Percentiles rank a stretch among this genome's conserved stretches.
phyloP scores from a whole-genome alignment of 2,797 vertebrate genomes.

The Staurois parvus region DNA sequence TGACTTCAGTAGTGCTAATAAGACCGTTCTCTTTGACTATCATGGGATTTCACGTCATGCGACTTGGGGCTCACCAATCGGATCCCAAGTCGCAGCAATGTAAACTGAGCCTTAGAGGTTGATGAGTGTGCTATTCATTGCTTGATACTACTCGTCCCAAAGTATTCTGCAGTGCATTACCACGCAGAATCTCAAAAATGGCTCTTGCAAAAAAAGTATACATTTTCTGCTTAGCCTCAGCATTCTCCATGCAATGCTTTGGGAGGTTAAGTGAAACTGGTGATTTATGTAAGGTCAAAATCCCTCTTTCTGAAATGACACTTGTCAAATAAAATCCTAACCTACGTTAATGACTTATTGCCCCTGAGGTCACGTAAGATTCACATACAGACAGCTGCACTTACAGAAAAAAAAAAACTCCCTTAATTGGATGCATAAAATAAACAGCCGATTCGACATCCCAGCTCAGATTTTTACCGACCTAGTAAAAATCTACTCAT shows the following conservation, averaged over 20 bases:
- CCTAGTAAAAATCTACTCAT: too few relatives aligned
- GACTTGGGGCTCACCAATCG: too few relatives aligned
- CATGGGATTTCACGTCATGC: too few relatives aligned
- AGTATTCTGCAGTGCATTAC: background rate
- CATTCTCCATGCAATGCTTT: background rate
- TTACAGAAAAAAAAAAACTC: background rate
- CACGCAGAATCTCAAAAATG: background rate
- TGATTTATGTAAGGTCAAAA: conserved; percentile 7
- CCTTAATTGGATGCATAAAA: background rate
- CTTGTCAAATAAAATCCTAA: conserved; percentile 5
- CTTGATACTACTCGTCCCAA: background rate
- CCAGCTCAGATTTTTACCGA: too few relatives aligned
- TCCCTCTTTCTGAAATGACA: conserved; percentile 13
- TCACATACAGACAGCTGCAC: background rate
- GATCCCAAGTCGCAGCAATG: too few relatives aligned
- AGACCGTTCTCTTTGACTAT: too few relatives aligned
- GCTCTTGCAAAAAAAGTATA: background rate
- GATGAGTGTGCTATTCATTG: too few relatives aligned
- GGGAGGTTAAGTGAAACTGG: conserved; percentile 19
- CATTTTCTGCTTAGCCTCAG: background rate
- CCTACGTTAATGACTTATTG: background rate
- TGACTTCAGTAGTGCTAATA: too few relatives aligned
- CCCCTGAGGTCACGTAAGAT: background rate
- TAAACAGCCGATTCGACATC: background rate
- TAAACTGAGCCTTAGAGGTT: too few relatives aligned